Evolutionary conservation across 2,113 vertebrate species (phyloP).

Genomic region (Procavia capensis): DNA sequence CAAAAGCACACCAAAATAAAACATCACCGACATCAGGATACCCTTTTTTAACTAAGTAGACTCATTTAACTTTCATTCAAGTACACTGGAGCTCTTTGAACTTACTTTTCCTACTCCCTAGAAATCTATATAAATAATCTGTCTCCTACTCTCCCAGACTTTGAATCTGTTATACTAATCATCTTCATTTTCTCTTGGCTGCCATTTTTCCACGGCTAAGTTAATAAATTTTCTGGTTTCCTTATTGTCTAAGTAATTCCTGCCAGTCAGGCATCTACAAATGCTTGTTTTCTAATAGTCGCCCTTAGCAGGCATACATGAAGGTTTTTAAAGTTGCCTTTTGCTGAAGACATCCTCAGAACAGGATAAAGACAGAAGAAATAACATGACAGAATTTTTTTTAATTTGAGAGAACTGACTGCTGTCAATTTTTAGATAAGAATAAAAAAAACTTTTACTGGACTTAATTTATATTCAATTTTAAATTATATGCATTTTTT

Average conservation of each 20-base stretch:
- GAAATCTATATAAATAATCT: constrained; percentile 13
- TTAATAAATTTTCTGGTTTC: background rate
- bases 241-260: constrained; percentile 51
- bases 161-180: constrained; percentile 8
- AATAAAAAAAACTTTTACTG: background rate
- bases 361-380: constrained; percentile 16
- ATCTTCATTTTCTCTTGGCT: constrained; percentile 34
- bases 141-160: background rate
- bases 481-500: background rate
- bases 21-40: background rate
- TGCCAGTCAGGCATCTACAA: background rate
- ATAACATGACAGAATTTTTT: constrained; percentile 1
- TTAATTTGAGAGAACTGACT: background rate
- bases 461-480: constrained; percentile 32
- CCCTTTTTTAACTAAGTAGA: background rate
- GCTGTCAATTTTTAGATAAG: constrained; percentile 19
- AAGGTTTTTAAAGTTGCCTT: constrained; percentile 40
- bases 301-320: background rate
- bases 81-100: background rate
- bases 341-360: constrained; percentile 46
- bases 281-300: constrained; percentile 23
- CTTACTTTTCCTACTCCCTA: background rate
- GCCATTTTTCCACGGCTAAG: constrained; percentile 28
- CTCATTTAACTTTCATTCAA: constrained; percentile 30
- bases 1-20: constrained; percentile 42